Evolutionary conservation across 2,113 vertebrate genomes (phyloP).

Genomic region (Rhegmatorhina hoffmannsi): DNA sequence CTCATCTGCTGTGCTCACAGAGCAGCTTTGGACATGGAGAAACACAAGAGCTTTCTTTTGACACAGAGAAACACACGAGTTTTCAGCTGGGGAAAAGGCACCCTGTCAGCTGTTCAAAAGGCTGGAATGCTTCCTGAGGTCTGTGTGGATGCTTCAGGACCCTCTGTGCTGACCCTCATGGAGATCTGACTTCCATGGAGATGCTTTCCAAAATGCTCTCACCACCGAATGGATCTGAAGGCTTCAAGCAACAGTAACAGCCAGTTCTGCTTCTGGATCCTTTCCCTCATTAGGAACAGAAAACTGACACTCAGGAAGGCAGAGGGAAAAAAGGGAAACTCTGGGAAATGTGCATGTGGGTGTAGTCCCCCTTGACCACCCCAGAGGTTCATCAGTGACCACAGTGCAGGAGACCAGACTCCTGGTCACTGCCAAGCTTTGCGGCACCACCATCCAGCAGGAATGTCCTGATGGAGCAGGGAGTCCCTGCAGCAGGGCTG

Average conservation of each 20-base stretch:
- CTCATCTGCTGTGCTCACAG: neutral
- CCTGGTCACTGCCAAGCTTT: neutral
- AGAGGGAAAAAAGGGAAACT: neutral
- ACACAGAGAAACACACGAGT: neutral
- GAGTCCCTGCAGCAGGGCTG: neutral
- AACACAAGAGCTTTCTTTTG: neutral
- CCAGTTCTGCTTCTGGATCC: neutral
- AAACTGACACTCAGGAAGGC: neutral
- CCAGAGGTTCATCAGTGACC: fast-evolving
- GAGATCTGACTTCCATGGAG: neutral
- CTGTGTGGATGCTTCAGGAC: neutral
- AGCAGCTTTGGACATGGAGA: neutral
- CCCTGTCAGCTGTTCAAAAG: neutral
- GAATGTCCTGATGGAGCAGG: neutral
- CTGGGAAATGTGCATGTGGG: neutral
- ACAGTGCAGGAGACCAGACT: neutral
- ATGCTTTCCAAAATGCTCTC: neutral
- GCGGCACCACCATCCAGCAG: neutral
- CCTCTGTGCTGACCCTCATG: neutral
- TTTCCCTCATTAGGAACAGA: neutral
- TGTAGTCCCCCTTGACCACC: neutral
- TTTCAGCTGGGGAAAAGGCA: neutral
- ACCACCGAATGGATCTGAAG: neutral
- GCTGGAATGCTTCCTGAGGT: neutral
- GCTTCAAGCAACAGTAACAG: neutral